Conservation (phyloP, 37 sponge, comb jelly and placozoan genomes). For the Beroe forskalii region DNA sequence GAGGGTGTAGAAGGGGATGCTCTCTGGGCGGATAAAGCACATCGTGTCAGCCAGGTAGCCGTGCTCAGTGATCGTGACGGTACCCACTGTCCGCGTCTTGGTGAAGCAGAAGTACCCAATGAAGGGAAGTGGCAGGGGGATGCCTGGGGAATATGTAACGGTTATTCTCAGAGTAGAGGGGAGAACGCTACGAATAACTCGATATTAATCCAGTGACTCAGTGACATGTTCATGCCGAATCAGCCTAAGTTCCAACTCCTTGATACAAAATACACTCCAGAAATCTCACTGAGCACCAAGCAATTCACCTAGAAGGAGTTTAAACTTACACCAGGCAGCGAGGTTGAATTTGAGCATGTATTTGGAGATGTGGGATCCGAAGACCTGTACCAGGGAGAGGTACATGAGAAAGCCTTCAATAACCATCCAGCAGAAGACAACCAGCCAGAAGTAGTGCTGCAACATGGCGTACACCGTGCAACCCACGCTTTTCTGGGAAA, state of each 20-base stretch:
- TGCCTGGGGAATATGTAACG: no score
- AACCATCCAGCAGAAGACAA: constrained; percentile 61
- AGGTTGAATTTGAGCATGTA: constrained; percentile 65
- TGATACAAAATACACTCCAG: no score
- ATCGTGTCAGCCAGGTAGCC: constrained; percentile 48
- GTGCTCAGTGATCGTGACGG: constrained; percentile 1
- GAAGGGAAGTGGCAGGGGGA: constrained; percentile 26
- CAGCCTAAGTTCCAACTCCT: no score
- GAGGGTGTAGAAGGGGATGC: constrained; percentile 52
- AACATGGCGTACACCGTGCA: constrained; percentile 59
- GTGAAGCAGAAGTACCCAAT: constrained; percentile 61
- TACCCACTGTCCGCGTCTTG: constrained; percentile 18
- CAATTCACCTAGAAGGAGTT: no score
- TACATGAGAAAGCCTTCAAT: constrained; percentile 61
- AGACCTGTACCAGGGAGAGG: constrained; percentile 60
- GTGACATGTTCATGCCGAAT: no score
- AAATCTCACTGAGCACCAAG: no score
- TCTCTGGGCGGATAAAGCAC: constrained; percentile 41
- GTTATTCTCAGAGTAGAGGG: neutral
- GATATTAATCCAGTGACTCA: no score
- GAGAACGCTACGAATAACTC: neutral
- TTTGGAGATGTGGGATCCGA: constrained; percentile 65
- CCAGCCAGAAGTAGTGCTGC: constrained; percentile 64
- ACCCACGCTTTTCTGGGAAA: neutral
- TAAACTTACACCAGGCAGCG: constrained; percentile 58